Percentiles rank a stretch among this genome's conserved stretches.
Conservation (phyloP, 2,113 vertebrate genomes). For the Gorsachius goisagi region DNA sequence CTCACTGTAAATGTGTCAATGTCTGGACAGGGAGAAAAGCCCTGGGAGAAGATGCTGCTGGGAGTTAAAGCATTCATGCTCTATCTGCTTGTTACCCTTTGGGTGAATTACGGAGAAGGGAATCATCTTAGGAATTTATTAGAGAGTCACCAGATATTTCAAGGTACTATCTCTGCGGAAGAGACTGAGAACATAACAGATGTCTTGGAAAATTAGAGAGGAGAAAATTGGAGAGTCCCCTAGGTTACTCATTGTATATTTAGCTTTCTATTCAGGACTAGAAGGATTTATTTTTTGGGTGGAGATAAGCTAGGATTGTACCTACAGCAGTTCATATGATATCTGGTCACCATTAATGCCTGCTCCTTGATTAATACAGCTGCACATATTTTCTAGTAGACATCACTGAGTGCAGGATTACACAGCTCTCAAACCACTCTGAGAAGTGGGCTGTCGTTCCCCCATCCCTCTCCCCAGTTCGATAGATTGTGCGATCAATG, state of each 20-base stretch:
- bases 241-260: neutral
- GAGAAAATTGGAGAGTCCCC: neutral
- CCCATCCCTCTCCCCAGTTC: neutral
- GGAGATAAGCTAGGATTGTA: neutral
- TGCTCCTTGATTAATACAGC: neutral
- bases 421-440: neutral
- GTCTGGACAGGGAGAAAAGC: neutral
- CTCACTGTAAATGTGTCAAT: neutral
- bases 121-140: neutral
- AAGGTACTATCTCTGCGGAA: neutral
- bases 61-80: neutral
- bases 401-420: neutral
- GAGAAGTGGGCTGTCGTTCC: neutral
- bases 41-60: neutral
- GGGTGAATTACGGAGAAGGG: neutral
- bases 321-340: neutral
- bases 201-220: neutral
- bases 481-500: fast-evolving
- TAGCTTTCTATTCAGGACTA: neutral
- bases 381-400: neutral
- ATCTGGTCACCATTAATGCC: neutral
- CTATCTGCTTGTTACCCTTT: neutral
- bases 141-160: neutral
- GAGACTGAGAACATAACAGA: neutral
- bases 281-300: neutral